phyloP scores from a whole-genome alignment of 2,888 invertebrate genomes.

The Onchidella celtica region DNA sequence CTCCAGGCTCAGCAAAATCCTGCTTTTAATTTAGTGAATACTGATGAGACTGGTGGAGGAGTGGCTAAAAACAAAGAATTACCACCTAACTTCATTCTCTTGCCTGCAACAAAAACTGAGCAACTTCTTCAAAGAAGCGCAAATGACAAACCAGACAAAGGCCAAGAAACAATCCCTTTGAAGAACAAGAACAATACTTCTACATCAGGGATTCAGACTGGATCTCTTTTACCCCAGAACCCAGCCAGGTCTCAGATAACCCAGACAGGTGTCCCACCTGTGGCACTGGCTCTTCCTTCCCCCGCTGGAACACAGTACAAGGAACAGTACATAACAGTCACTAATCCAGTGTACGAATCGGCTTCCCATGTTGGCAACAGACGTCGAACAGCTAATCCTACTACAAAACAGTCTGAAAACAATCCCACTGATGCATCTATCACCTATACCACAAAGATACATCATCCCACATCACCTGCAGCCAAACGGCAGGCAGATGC shows the following conservation, averaged over 20 bases:
- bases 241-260: slow-evolving; percentile 3
- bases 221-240: background rate
- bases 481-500: background rate
- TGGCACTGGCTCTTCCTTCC: slow-evolving; percentile 35
- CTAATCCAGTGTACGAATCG: slow-evolving; percentile 7
- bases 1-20: background rate
- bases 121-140: background rate
- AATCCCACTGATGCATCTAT: background rate
- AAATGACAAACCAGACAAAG: background rate
- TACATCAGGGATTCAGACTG: too few relatives aligned
- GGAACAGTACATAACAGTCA: background rate
- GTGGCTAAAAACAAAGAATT: background rate
- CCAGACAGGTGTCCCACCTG: slow-evolving; percentile 34
- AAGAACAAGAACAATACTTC: background rate
- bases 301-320: slow-evolving; percentile 5
- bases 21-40: background rate
- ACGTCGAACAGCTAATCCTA: background rate
- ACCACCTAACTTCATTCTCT: background rate
- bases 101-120: background rate
- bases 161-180: background rate
- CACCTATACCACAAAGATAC: background rate
- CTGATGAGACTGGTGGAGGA: background rate
- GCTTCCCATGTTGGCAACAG: background rate
- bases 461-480: background rate
- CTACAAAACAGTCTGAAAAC: background rate